Base-by-base conservation (phyloP, 2,797 vertebrate species). In the Xerus rutilus region DNA sequence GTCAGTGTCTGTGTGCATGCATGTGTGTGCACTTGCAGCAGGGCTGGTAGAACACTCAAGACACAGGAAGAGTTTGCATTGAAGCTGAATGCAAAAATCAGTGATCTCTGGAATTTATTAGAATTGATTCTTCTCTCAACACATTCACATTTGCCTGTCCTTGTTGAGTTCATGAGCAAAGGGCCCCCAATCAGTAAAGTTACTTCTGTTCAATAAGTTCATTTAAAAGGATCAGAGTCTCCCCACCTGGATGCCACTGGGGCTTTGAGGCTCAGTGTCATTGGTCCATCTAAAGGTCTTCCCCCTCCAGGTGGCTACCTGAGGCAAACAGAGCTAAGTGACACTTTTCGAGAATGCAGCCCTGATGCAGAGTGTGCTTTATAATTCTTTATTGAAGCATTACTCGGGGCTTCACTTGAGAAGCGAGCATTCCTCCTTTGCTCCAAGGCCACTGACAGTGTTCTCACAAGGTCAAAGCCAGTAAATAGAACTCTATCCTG, bases 391-490 rank as follows among this genome's bases (percentile, higher is more conserved):
- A 52, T 39, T 35, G 73, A 97, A 97, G 49, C 21, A 65, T 97
- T 97, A 91, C 94, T 97, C 73, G 69, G 93, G 79, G 77, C 88
- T 98, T 98, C 43, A 65, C 88, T 97, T 91, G 74, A 97, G 93
- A 92, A 97, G 64, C 88, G 72, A 97, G 76, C 47, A 82, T 86
- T 83, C 14, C 2, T 97, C 4, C 87, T 95, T 96, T 93, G 39
- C 93, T 98, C 47, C 89, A 79, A 96, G 97, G 91, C 93, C 94
- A 96, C 77, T 73, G 94, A 93, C 96, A 98, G 72, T 84, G 91
- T 97, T 97, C 95, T 93, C 69, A 92, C 77, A 94, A 98, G 97
- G 97, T 98, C 97, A 98, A 97, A 98, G 76, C 15, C 64, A 82
- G 25, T 94, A 98, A 98, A 97, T 32, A 85, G 88, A 97, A 97